Percentiles rank a stretch among this genome's conserved stretches.
phyloP scores from a whole-genome alignment of 1,140 invertebrate genomes.

The Eumaeus atala region DNA sequence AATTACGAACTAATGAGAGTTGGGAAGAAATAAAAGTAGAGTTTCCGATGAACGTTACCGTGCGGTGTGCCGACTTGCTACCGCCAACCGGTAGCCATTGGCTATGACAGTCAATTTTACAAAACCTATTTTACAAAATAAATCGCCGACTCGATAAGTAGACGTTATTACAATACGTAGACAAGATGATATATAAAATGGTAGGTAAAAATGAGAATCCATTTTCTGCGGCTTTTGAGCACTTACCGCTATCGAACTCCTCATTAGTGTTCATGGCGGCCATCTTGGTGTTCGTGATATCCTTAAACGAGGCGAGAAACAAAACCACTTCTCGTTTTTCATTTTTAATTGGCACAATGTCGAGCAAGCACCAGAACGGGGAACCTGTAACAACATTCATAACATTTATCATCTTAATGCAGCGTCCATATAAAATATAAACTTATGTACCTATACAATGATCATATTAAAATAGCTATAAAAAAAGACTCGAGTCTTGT shows the following conservation, averaged over 20 bases:
- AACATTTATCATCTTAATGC: too few species aligned
- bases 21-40: slow-evolving; percentile 28
- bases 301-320: slow-evolving; percentile 97
- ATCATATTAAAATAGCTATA: too few species aligned
- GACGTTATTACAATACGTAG: slow-evolving; percentile 42
- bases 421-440: too few species aligned
- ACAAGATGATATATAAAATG: slow-evolving; percentile 13
- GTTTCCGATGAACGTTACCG: slow-evolving; percentile 58
- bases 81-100: slow-evolving; percentile 49
- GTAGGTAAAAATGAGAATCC: slow-evolving; percentile 24
- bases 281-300: slow-evolving; percentile 94
- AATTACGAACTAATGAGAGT: neutral
- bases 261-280: slow-evolving; percentile 85
- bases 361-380: slow-evolving; percentile 96
- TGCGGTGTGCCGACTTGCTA: slow-evolving; percentile 56
- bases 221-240: slow-evolving; percentile 15
- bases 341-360: slow-evolving; percentile 99
- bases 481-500: too few species aligned
- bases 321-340: slow-evolving; percentile 97
- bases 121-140: slow-evolving; percentile 50
- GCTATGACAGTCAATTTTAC: slow-evolving; percentile 51
- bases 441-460: neutral
- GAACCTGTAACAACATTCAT: slow-evolving; percentile 79
- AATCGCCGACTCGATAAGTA: slow-evolving; percentile 45
- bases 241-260: slow-evolving; percentile 88